Evolutionary conservation across 1,140 invertebrate genomes (phyloP).

Genomic region (Trachymyrmex cornetzi): DNA sequence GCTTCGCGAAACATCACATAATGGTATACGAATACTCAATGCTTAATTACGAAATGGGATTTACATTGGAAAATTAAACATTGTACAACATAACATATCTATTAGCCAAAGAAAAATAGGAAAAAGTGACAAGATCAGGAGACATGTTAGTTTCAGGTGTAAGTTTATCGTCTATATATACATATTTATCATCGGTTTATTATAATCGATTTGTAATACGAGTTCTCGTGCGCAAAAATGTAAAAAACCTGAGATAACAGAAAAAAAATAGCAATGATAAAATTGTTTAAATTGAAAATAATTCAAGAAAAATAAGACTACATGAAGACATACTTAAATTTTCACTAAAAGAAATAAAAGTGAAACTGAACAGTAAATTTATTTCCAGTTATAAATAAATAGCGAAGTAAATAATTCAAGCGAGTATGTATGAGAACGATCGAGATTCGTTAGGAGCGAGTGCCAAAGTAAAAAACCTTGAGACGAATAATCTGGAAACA

Average conservation of each 20-base stretch:
- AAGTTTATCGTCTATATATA: too few relatives aligned
- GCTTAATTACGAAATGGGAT: background rate
- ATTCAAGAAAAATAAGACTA: background rate
- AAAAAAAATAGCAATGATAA: background rate
- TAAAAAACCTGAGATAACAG: background rate
- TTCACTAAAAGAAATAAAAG: background rate
- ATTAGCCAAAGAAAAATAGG: background rate
- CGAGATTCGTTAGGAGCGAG: background rate
- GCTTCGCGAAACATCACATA: conserved; percentile 16
- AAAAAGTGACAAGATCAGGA: background rate
- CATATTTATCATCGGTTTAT: too few relatives aligned
- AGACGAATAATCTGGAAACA: conserved; percentile 45
- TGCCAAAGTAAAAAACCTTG: conserved; percentile 10
- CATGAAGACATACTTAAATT: background rate
- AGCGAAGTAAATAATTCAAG: background rate
- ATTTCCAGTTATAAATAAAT: background rate
- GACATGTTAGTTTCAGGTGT: too few relatives aligned
- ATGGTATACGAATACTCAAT: conserved; percentile 1
- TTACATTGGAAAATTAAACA: conserved; percentile 27
- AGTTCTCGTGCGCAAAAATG: background rate
- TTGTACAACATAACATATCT: background rate
- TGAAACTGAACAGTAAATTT: conserved; percentile 37
- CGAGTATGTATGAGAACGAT: conserved; percentile 36
- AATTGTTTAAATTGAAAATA: background rate
- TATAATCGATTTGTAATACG: background rate